These are phyloP conservation scores for Heliothis peltigera DNA, from an alignment of 2,888 invertebrate genomes.

Conservation along the genomic window DNA sequence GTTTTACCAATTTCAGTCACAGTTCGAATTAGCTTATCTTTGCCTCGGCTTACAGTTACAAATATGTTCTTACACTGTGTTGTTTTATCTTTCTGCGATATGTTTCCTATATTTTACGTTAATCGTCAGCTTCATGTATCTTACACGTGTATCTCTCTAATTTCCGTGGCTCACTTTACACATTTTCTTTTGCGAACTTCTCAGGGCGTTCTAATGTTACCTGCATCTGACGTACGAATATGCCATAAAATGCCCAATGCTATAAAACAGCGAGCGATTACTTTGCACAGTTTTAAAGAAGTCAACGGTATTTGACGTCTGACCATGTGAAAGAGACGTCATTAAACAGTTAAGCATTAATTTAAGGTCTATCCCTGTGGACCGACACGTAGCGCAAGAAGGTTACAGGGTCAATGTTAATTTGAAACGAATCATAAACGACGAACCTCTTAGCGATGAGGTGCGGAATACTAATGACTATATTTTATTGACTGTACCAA, in stretches of 20 bases:
- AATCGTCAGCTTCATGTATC: background rate
- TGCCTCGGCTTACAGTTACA: background rate
- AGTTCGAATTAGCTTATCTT: background rate
- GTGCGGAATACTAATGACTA: constrained; percentile 60
- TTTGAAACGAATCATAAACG: constrained; percentile 61
- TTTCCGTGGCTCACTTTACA: background rate
- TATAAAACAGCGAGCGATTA: constrained; percentile 7
- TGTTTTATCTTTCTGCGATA: constrained; percentile 11
- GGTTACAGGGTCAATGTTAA: constrained; percentile 62
- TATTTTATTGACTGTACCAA: constrained; percentile 59
- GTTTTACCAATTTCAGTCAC: background rate
- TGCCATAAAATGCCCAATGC: background rate
- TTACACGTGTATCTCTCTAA: constrained; percentile 21
- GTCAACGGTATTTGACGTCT: background rate
- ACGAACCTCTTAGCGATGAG: constrained; percentile 49
- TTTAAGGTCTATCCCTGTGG: constrained; percentile 49
- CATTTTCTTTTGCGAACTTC: background rate
- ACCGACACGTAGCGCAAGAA: constrained; percentile 41
- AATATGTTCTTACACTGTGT: background rate
- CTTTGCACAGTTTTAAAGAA: background rate
- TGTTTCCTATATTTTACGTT: constrained; percentile 12
- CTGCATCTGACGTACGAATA: background rate
- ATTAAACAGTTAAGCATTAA: constrained; percentile 22
- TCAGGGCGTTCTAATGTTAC: background rate
- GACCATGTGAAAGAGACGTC: constrained; percentile 7